Conservation (phyloP, 2,888 invertebrate species). For the Heliconius erato region DNA sequence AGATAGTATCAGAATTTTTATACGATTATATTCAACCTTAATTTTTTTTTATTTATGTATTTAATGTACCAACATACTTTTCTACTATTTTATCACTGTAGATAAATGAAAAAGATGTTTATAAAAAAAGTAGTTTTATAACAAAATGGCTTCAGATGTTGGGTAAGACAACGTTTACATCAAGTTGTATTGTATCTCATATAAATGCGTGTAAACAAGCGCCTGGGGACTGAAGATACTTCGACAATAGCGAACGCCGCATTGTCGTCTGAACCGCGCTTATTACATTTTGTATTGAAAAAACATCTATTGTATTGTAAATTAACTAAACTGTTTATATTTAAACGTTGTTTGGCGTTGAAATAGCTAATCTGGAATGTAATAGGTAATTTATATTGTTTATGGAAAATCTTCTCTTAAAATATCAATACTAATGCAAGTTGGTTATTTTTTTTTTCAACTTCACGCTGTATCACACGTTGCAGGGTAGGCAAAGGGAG, state of each 20-base stretch:
- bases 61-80: too few species aligned
- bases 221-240: constrained; percentile 31
- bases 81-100: too few species aligned
- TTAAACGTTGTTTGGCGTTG: neutral
- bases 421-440: neutral
- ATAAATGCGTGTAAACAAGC: constrained; percentile 32
- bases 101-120: neutral
- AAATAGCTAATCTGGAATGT: neutral
- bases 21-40: too few species aligned
- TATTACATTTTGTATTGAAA: constrained; percentile 23
- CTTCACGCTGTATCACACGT: neutral
- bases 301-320: constrained; percentile 28
- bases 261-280: constrained; percentile 30
- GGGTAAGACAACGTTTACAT: neutral
- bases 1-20: too few species aligned
- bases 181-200: neutral
- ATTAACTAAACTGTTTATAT: constrained; percentile 1
- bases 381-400: neutral
- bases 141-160: neutral
- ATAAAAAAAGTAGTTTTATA: neutral
- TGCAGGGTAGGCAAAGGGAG: neutral
- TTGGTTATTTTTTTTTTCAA: neutral
- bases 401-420: neutral
- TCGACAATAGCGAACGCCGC: constrained; percentile 26
- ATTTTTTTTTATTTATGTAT: too few species aligned